These are phyloP conservation scores for Virgularia gustaviana DNA, from an alignment of 92 coral and sea anemone species.

Conservation along the genomic window DNA sequence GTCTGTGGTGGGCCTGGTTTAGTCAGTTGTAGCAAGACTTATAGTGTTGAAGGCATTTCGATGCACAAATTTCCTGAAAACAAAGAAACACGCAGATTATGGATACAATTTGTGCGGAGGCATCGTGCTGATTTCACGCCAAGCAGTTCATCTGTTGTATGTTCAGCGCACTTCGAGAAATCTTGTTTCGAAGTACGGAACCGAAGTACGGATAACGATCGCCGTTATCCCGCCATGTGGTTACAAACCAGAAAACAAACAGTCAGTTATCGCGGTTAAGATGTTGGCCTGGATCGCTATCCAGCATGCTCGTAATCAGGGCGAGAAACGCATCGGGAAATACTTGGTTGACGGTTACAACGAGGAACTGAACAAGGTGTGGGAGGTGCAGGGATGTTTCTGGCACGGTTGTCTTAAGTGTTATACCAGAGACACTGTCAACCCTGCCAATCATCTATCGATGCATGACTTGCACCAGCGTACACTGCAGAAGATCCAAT, in stretches of 20 bases:
- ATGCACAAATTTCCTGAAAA: slow-evolving; percentile 20
- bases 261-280: slow-evolving; percentile 46
- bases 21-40: slow-evolving; percentile 18
- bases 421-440: slow-evolving; percentile 23
- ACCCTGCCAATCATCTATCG: slow-evolving; percentile 19
- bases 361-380: slow-evolving; percentile 30
- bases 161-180: slow-evolving; percentile 23
- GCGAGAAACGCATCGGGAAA: slow-evolving; percentile 42
- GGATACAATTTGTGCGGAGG: slow-evolving; percentile 18
- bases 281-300: slow-evolving; percentile 28
- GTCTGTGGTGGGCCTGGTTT: slow-evolving; percentile 14
- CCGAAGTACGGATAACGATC: slow-evolving; percentile 33
- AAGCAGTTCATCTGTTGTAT: slow-evolving; percentile 15
- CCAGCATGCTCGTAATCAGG: slow-evolving; percentile 22
- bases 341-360: slow-evolving; percentile 46
- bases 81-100: background rate
- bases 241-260: too few relatives aligned
- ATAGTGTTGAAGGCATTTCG: slow-evolving; percentile 3
- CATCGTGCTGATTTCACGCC: slow-evolving; percentile 17
- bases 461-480: slow-evolving; percentile 49
- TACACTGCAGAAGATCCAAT: slow-evolving; percentile 19
- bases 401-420: slow-evolving; percentile 53
- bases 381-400: slow-evolving; percentile 38
- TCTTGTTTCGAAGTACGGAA: slow-evolving; percentile 6
- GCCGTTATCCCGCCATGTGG: slow-evolving; percentile 55